Evolutionary conservation across 37 sponge, comb jelly and placozoan genomes (phyloP), one percentile per base, ranked within the genome.

Genomic region (Hexactinellida sp.): DNA sequence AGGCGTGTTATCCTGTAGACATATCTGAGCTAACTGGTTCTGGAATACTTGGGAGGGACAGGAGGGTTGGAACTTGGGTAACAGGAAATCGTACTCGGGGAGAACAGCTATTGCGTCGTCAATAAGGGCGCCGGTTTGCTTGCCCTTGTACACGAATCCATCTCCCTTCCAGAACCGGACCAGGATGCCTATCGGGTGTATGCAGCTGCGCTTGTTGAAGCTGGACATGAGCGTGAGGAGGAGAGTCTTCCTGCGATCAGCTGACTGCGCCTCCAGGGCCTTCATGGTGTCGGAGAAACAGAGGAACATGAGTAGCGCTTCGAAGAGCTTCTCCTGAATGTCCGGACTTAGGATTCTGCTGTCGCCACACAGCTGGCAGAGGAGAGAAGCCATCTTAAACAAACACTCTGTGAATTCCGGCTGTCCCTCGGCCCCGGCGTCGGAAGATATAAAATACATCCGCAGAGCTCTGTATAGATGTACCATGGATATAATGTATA

Each of bases 41-140:
- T 84, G 85, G 51, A 84, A 84, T 1, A 84, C n/a, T 3, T 84
- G 85, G 28, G 54, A 47, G 30, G 85, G 85, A 41, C 85, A 84
- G 1, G 76, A 63, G 76, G 76, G 76, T n/a, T 63, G 76, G 34
- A 63, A 63, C 34, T 63, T 63, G 34, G 76, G 76, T 10, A 63
- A n/a, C 76, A 63, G 3, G 30, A 63, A 63, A 7, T 63, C 76
- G 76, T 63, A 63, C 76, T 63, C 76, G 5, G 76, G 76, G 30
- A 63, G 76, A 21, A 63, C 76, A n/a, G 76, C 25, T 10, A 63
- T 63, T 63, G 76, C 76, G 34, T 63, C 76, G 34, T 63, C 76
- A 63, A 63, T 63, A 10, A 63, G 76, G 3, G 76, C 76, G 5
- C 76, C 76, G 25, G 76, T 63, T n/a, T 63, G 76, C 34, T 63